These are phyloP conservation scores for Drosophila tani DNA, from an alignment of 1,140 invertebrate species.

Conservation along the genomic window DNA sequence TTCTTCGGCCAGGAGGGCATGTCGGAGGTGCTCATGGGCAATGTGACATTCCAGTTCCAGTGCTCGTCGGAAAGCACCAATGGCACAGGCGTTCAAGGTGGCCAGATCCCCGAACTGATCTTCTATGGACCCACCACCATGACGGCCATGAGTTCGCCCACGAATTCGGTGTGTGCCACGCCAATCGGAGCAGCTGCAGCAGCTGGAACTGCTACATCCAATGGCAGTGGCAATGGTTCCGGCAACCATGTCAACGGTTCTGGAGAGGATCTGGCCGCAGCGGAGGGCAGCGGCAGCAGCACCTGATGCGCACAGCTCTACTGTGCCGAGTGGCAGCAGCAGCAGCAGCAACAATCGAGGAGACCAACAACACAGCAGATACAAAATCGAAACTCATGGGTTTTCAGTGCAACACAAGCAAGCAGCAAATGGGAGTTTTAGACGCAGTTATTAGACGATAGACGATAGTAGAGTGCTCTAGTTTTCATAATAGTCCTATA, in stretches of 20 bases:
- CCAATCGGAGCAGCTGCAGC: constrained; percentile 54
- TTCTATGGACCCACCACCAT: constrained; percentile 92
- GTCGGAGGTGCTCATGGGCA: constrained; percentile 94
- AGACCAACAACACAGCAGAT: constrained; percentile 65
- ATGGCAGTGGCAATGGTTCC: constrained; percentile 10
- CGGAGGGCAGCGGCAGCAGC: constrained; percentile 42
- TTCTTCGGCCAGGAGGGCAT: constrained; percentile 98
- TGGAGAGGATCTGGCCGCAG: constrained; percentile 61
- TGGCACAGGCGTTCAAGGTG: constrained; percentile 96
- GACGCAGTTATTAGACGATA: constrained; percentile 50
- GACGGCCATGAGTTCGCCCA: constrained; percentile 70
- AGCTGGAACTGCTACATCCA: constrained; percentile 2
- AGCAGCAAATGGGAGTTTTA: constrained; percentile 73
- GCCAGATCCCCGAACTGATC: constrained; percentile 97
- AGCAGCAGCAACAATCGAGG: constrained; percentile 55
- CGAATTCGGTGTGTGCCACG: constrained; percentile 73
- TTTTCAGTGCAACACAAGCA: constrained; percentile 72
- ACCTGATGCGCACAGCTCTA: constrained; percentile 77
- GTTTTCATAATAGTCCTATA: constrained; percentile 66
- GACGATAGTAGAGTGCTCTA: constrained; percentile 70
- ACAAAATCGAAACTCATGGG: constrained; percentile 79
- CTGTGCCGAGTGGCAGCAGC: constrained; percentile 72
- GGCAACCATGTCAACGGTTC: constrained; percentile 42
- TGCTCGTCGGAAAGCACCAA: constrained; percentile 97
- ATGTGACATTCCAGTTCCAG: constrained; percentile 97